Evolutionary conservation across 2,113 vertebrate genomes (phyloP).

Genomic region (Theristicus caerulescens): DNA sequence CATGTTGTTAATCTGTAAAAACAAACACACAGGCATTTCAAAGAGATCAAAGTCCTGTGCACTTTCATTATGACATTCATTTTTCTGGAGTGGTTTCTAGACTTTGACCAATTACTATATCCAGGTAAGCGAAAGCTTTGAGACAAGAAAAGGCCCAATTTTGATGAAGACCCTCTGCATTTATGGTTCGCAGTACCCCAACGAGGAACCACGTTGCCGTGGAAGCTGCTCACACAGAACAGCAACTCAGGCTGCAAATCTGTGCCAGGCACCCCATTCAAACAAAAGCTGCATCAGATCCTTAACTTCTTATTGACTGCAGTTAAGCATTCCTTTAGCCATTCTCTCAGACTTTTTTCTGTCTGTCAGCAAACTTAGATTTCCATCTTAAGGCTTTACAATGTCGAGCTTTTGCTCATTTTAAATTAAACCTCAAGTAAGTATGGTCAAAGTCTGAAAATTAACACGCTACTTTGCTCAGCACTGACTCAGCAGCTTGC

Average conservation of each 20-base stretch:
- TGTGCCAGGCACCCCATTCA: neutral
- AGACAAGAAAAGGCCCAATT: neutral
- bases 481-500: conserved; percentile 24
- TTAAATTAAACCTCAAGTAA: neutral
- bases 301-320: neutral
- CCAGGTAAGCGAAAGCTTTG: neutral
- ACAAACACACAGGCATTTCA: conserved; percentile 54
- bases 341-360: neutral
- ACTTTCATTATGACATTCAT: neutral
- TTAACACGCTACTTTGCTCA: neutral
- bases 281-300: neutral
- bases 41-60: conserved; percentile 4
- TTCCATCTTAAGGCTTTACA: neutral
- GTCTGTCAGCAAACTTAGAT: neutral
- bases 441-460: neutral
- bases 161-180: neutral
- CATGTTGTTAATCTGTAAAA: conserved; percentile 95
- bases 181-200: neutral
- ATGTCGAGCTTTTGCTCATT: neutral
- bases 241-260: neutral
- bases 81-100: neutral
- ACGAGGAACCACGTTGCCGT: neutral
- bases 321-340: neutral
- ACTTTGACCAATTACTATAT: neutral
- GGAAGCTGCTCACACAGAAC: conserved; percentile 36